Conservation (phyloP, 53 echinoderm and acorn worm species). For the Mesocentrotus franciscanus region DNA sequence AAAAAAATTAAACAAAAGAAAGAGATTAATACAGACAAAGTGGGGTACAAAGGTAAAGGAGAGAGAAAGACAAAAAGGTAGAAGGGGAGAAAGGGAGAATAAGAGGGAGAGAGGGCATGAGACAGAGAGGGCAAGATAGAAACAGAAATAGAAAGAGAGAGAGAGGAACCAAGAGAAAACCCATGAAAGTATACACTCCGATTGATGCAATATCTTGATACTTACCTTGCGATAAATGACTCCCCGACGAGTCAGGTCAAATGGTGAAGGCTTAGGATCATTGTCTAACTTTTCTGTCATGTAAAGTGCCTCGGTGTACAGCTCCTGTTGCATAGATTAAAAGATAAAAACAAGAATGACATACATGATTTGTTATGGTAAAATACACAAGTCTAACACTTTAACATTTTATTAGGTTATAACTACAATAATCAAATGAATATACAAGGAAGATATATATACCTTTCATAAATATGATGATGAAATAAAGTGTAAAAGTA, state of each 20-base stretch:
- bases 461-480: too few relatives aligned
- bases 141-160: not conserved
- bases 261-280: constrained; percentile 83
- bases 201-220: not conserved
- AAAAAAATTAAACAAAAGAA: too few relatives aligned
- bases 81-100: not conserved
- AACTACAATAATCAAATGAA: too few relatives aligned
- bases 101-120: not conserved
- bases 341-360: not conserved
- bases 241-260: constrained; percentile 93
- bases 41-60: not conserved
- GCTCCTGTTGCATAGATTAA: constrained; percentile 70
- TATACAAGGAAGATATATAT: too few relatives aligned
- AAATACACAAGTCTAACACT: too few relatives aligned
- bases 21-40: too few relatives aligned
- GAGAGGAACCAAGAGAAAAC: not conserved
- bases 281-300: constrained; percentile 74
- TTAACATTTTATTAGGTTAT: too few relatives aligned
- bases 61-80: not conserved
- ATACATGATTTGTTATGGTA: not conserved
- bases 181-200: not conserved
- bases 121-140: not conserved
- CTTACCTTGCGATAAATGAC: constrained; percentile 96
- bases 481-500: too few relatives aligned
- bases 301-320: constrained; percentile 84